Conservation (phyloP, 2,113 vertebrate species). For the Trochalopteron elliotii region DNA sequence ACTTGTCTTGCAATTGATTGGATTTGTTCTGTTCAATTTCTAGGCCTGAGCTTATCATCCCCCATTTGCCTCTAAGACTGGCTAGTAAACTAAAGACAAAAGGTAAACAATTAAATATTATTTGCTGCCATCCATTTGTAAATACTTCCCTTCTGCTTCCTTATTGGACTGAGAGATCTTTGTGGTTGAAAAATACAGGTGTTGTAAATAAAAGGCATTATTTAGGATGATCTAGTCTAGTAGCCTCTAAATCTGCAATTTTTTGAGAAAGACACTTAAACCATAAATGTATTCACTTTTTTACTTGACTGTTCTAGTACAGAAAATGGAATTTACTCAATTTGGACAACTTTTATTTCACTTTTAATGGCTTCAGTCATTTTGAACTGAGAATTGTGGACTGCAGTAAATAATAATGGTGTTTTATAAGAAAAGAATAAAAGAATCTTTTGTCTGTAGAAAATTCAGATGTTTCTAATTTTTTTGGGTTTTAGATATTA, state of each 20-base stretch:
- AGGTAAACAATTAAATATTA: slow-evolving; percentile 63
- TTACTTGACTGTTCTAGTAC: not conserved
- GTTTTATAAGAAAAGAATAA: not conserved
- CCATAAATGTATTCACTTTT: not conserved
- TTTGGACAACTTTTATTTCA: not conserved
- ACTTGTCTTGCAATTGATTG: not conserved
- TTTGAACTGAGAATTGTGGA: not conserved
- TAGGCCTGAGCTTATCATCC: slow-evolving; percentile 73
- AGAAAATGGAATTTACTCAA: not conserved
- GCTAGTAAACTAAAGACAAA: slow-evolving; percentile 70
- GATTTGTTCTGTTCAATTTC: slow-evolving; percentile 2
- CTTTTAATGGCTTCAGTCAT: not conserved
- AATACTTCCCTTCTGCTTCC: not conserved
- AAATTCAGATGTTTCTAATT: not conserved
- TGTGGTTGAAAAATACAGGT: not conserved
- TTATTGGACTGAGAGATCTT: not conserved
- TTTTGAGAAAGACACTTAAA: not conserved
- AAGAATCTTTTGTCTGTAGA: not conserved
- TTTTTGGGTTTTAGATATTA: not conserved
- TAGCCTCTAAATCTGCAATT: not conserved
- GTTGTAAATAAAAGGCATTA: not conserved
- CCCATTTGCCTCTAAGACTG: slow-evolving; percentile 73
- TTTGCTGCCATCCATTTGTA: not conserved
- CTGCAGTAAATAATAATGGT: not conserved
- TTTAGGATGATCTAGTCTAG: not conserved